Base-by-base conservation (phyloP, 2,797 vertebrate genomes). In the Tragopan temminckii region DNA sequence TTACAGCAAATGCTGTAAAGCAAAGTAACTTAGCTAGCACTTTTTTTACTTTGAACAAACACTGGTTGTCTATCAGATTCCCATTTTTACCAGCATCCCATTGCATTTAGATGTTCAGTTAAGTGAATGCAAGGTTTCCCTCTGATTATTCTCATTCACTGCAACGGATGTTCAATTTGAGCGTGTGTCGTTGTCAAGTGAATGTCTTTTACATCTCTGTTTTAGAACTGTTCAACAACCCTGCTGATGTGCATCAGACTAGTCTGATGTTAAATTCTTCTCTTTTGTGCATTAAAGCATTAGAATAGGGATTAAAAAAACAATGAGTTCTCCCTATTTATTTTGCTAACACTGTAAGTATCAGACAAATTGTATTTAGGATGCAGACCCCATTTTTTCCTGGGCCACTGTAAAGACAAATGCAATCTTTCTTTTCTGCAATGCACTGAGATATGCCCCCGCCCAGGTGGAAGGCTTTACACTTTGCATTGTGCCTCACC, bases 141-240 rank as follows among this genome's bases (percentile, higher is more conserved):
- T n/a, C 0, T 5, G 31, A 46, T 38, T 8, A 11, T 14, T 69
- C 9, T 9, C 23, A 46, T n/a, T 63, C n/a, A 24, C 35, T 78
- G 42, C n/a, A 71, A 4, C 0, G 5, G 36, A 52, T 58, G 19
- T 29, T n/a, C 24, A 55, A 21, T 27, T 35, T 78, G 36, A 55
- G 13, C 16, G 24, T 0, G 7, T 24, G n/a, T 13, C n/a, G 18
- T 23, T 14, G 27, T 15, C 35, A 62, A 23, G 14, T 3, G 1
- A 16, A 20, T 0, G 0, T 8, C 45, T 91, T 35, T 35, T 36
- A 35, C 3, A 4, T 1, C 35, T 40, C 27, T 31, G 5, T 33
- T 70, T 50, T 38, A 36, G 38, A 63, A 38, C 14, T 77, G 27
- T 36, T 64, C 27, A 33, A 27, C 17, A 77, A 6, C 15, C 29